A percentile compares a stretch with the other conserved stretches of the same genome.
Evolutionary conservation across 2,797 vertebrate species (phyloP).

Genomic region (Halcyon chelicuti): DNA sequence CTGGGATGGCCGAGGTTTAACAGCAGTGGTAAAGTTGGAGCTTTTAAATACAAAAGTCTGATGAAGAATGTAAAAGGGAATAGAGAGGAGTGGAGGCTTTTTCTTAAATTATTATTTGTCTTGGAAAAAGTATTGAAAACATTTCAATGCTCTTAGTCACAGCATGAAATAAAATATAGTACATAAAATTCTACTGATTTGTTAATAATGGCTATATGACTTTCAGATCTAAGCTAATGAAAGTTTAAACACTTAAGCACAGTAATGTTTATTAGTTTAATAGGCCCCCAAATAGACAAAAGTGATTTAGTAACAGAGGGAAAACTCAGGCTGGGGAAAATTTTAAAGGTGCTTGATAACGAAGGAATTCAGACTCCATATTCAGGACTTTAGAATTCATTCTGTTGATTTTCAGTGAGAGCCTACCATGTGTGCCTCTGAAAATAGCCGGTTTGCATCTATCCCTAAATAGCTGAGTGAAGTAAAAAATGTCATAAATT

Average conservation of each 20-base stretch:
- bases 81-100: background rate
- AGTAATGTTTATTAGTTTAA: background rate
- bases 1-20: background rate
- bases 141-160: constrained; percentile 43
- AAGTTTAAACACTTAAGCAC: background rate
- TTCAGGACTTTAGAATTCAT: background rate
- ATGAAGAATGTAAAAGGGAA: background rate
- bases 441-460: constrained; percentile 36
- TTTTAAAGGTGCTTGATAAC: background rate
- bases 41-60: background rate
- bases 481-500: background rate
- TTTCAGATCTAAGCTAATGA: constrained; percentile 3
- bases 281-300: background rate
- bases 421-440: constrained; percentile 27
- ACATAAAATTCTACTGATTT: constrained; percentile 32
- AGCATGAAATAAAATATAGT: constrained; percentile 78
- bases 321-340: background rate
- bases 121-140: constrained; percentile 21
- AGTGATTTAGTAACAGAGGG: background rate
- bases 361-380: background rate
- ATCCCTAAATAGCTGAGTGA: constrained; percentile 26
- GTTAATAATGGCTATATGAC: constrained; percentile 12
- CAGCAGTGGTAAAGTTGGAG: background rate
- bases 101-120: constrained; percentile 21
- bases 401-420: constrained; percentile 7